Conservation (phyloP, 35 echinoderm and acorn worm genomes). For the Ophiothrix spiculata region DNA sequence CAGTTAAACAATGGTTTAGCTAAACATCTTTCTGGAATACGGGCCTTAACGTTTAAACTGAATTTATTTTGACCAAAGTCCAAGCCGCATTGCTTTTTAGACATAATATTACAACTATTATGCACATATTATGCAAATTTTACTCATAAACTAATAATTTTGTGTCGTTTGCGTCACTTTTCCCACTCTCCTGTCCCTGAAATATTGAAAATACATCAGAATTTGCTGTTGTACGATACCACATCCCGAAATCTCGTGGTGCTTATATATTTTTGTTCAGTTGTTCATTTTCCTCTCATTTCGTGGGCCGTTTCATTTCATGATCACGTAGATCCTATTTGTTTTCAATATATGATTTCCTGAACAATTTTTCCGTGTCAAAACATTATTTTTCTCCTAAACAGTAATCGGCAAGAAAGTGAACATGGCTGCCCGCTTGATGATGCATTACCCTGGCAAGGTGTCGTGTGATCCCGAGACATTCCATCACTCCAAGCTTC, state of each 20-base stretch:
- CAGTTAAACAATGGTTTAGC: no score
- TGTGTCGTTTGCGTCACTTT: neutral
- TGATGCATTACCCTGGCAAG: conserved; percentile 97
- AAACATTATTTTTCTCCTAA: neutral
- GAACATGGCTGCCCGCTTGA: conserved; percentile 96
- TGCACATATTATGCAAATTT: no score
- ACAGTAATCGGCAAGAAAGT: conserved; percentile 95
- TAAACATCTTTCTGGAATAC: no score
- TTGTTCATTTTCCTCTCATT: neutral
- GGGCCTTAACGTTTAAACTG: neutral
- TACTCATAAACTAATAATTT: neutral
- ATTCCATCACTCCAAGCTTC: conserved; percentile 90
- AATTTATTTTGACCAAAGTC: no score
- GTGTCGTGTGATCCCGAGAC: conserved; percentile 95
- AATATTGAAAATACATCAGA: neutral
- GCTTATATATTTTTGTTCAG: neutral
- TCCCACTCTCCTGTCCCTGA: neutral
- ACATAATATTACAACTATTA: neutral
- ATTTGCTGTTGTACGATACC: no score
- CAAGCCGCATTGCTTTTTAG: no score
- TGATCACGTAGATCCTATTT: no score
- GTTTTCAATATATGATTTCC: no score
- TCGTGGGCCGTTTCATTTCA: no score
- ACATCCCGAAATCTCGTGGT: neutral
- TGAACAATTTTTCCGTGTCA: no score